Conservation (phyloP, 2,888 invertebrate genomes). For the Mesorhabditis spiculigera region DNA sequence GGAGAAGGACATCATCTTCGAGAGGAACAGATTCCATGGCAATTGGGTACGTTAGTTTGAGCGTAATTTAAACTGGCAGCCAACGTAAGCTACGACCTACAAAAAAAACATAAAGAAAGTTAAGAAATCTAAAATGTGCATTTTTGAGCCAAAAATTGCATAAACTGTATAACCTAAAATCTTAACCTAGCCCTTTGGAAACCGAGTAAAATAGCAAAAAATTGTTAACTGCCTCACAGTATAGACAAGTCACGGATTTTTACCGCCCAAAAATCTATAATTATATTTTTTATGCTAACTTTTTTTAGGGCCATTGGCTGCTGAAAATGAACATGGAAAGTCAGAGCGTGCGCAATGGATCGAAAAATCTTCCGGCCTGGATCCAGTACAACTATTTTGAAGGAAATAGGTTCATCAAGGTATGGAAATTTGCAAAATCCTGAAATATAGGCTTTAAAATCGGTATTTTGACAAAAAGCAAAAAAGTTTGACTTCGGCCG, state of each 20-base stretch:
- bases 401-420: conserved; percentile 39
- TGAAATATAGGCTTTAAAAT: not conserved
- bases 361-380: conserved; percentile 32
- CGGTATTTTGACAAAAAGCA: not conserved
- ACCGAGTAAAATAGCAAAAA: too few species aligned
- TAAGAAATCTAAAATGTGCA: not conserved
- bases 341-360: conserved; percentile 26
- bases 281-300: too few species aligned
- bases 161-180: not conserved
- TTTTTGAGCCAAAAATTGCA: not conserved
- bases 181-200: too few species aligned
- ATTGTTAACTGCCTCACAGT: too few species aligned
- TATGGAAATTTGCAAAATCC: not conserved
- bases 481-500: too few species aligned
- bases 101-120: not conserved
- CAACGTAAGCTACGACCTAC: too few species aligned
- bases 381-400: conserved; percentile 57
- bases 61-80: too few species aligned
- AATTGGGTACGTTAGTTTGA: conserved; percentile 39
- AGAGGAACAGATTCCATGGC: conserved; percentile 59
- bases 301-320: conserved; percentile 50
- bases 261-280: too few species aligned
- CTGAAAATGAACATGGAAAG: conserved; percentile 42
- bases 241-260: too few species aligned
- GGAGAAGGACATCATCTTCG: conserved; percentile 88